Evolutionary conservation across 1,140 invertebrate species (phyloP), one percentile per base, ranked within the genome.

Genomic region (Wiebesia pumilae): DNA sequence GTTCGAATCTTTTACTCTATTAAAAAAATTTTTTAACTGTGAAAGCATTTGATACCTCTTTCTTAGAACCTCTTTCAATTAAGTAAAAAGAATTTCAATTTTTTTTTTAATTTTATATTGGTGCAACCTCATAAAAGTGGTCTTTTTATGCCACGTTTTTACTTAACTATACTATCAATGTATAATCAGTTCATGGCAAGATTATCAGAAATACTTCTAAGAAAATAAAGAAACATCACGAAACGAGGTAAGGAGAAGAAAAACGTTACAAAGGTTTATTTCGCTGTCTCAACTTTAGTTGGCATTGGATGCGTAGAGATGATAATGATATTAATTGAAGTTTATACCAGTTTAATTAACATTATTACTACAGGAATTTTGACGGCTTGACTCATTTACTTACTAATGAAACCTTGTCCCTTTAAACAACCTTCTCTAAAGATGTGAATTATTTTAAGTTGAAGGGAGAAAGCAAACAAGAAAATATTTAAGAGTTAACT

Each of bases 281-380:
- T 69, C 1, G 16, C 12, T 69, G 30, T 30, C 30, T 69, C 30
- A n/a, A 35, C 30, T 69, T 30, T 69, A 35, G 12, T 69, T 43
- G 0, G 40, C 14, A 9, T 19, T 19, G 62, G 51, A 54, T 6
- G 58, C 24, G 73, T 47, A 47, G 7, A 24, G 30, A 27, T 10
- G 85, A 43, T 84, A 88, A 88, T 88, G 90, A 93, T 93, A 93
- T 93, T 92, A 93, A 93, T 93, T 91, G 92, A 92, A 92, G 91
- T 93, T 91, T 91, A 89, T 87, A 86, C 83, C 86, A 88, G 92
- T 93, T 93, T 93, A 93, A 93, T 93, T 92, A 93, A 93, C 91
- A 89, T 93, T 92, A 93, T 93, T 93, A 93, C 89, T 87, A 84
- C 73, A 82, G 89, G 87, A 91, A 92, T 90, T 90, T 88, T 87